Conservation (phyloP, 53 echinoderm and acorn worm species). For the Temnopleurus reevesii region DNA sequence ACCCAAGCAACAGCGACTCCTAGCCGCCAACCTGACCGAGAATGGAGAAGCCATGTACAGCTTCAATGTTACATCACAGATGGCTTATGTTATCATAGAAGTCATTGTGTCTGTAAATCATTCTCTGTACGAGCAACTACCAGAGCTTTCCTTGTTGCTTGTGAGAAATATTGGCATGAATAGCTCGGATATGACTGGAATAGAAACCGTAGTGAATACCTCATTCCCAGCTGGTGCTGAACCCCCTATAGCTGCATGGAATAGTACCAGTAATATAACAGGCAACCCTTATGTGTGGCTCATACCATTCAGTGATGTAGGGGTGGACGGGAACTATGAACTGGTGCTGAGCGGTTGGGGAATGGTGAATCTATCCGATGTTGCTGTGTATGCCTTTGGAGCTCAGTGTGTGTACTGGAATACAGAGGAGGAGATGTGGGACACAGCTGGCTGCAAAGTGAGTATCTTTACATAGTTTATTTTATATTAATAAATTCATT, state of each 20-base stretch:
- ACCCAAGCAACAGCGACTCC: background rate
- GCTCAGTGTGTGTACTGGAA: conserved; percentile 86
- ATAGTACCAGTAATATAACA: conserved; percentile 53
- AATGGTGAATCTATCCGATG: conserved; percentile 3
- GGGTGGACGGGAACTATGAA: background rate
- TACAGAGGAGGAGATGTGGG: conserved; percentile 68
- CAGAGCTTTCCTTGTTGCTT: background rate
- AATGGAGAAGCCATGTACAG: background rate
- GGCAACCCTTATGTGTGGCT: conserved; percentile 62
- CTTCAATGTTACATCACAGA: conserved; percentile 43
- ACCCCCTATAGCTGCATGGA: conserved; percentile 53
- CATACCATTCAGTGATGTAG: conserved; percentile 50
- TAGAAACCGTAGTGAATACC: background rate
- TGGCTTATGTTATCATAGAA: conserved; percentile 24
- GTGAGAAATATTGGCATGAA: background rate
- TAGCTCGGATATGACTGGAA: background rate
- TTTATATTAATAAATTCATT: background rate
- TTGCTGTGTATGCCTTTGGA: conserved; percentile 64
- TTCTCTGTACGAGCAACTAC: background rate
- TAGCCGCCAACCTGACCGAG: background rate
- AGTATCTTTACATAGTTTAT: too few relatives aligned
- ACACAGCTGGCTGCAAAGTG: conserved; percentile 77
- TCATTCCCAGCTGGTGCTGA: conserved; percentile 25
- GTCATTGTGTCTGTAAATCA: background rate
- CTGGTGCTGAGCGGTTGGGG: conserved; percentile 15